Percentiles rank a stretch among this genome's conserved stretches.
Evolutionary conservation across 1,140 invertebrate species (phyloP).

Genomic region (Drosophila sulfurigaster): DNA sequence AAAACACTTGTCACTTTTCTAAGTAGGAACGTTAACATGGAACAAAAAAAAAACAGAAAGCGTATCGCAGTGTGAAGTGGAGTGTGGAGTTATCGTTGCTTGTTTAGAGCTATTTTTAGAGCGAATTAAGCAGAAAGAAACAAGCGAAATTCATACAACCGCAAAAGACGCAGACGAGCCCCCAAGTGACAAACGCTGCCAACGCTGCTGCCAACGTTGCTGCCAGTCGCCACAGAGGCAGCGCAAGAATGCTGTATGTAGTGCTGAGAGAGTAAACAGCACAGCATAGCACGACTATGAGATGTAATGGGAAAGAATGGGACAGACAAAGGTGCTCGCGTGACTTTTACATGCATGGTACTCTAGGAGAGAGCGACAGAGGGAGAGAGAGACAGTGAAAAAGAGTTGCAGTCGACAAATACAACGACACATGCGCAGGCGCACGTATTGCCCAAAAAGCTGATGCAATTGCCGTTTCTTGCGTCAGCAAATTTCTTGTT

Average conservation of each 20-base stretch:
- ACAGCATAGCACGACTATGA: constrained; percentile 25
- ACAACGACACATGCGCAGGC: constrained; percentile 50
- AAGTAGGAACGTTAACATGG: constrained; percentile 27
- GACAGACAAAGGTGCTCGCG: not conserved
- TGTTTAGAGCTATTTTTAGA: constrained; percentile 63
- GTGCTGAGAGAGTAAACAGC: constrained; percentile 5
- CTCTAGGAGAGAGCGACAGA: not conserved
- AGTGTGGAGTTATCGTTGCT: constrained; percentile 19
- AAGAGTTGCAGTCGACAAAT: constrained; percentile 23
- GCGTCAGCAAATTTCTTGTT: constrained; percentile 56
- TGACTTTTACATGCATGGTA: not conserved
- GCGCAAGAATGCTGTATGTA: constrained; percentile 9
- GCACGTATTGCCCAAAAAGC: constrained; percentile 59
- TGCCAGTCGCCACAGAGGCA: constrained; percentile 15
- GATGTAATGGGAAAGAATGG: constrained; percentile 8
- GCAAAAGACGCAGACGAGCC: constrained; percentile 56
- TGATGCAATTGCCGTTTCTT: constrained; percentile 71
- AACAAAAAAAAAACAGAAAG: constrained; percentile 10
- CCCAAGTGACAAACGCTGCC: constrained; percentile 37
- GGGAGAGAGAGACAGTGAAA: not conserved
- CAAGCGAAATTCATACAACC: constrained; percentile 25
- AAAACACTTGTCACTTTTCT: constrained; percentile 9
- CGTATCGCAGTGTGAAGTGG: constrained; percentile 1
- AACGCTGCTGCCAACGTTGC: constrained; percentile 2
- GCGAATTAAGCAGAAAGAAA: constrained; percentile 32